Conservation (phyloP, 2,113 vertebrate species). For the Vidua chalybeata region DNA sequence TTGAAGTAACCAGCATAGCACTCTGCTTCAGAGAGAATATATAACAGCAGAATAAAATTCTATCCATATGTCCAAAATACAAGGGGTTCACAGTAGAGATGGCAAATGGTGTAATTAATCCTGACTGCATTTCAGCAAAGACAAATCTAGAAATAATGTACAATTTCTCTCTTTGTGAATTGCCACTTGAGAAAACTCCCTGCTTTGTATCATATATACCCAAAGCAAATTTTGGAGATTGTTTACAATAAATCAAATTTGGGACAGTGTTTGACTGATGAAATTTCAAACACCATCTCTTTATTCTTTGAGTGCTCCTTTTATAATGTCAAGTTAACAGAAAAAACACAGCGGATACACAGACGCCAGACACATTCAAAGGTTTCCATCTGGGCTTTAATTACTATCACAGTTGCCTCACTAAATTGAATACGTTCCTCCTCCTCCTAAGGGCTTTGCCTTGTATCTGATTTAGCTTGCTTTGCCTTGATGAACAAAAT, state of each 20-base stretch:
- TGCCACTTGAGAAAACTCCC: constrained; percentile 49
- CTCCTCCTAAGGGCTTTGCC: constrained; percentile 46
- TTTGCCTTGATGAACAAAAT: constrained; percentile 62
- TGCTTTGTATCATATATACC: constrained; percentile 3
- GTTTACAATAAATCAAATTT: constrained; percentile 66
- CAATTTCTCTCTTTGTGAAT: constrained; percentile 47
- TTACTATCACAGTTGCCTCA: constrained; percentile 59
- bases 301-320: constrained; percentile 54
- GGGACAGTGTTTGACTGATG: constrained; percentile 56
- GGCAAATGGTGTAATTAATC: constrained; percentile 59
- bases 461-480: constrained; percentile 59
- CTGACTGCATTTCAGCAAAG: constrained; percentile 47
- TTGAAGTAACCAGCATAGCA: background rate
- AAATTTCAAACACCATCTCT: constrained; percentile 61
- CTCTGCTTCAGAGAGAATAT: background rate
- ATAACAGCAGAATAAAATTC: constrained; percentile 37
- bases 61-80: constrained; percentile 52
- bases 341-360: constrained; percentile 31
- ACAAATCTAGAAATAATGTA: constrained; percentile 67
- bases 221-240: constrained; percentile 51
- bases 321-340: constrained; percentile 65
- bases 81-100: constrained; percentile 50
- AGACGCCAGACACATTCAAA: constrained; percentile 49
- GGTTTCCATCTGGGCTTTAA: constrained; percentile 62
- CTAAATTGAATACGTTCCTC: constrained; percentile 42